Evolutionary conservation across 2,113 vertebrate genomes (phyloP), one percentile per base, ranked within the genome.

Genomic region (Okapia johnstoni): DNA sequence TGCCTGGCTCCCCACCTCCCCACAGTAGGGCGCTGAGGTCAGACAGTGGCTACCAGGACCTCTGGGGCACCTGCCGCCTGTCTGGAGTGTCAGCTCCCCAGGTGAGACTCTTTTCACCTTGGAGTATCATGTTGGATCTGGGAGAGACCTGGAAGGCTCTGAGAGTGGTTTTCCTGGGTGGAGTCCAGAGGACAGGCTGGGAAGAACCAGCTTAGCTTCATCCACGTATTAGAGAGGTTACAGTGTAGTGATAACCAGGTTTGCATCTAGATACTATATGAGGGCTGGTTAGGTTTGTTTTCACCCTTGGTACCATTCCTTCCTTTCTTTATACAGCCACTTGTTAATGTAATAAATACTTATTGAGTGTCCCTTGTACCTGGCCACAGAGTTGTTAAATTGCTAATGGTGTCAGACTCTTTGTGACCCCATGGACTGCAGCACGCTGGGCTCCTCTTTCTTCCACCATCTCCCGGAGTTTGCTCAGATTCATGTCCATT

Each of bases 191-290:
- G 43, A 23, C 3, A 6, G 50, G 5, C 15, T 43, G 7, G 23
- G 26, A 85, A 84, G 21, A 70, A 60, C 11, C 66, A 73, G 40
- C 23, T 43, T 26, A 33, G 30, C 19, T 54, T 30, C 54, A 15
- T 30, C 10, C 19, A 0, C 0, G 2, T 52, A 21, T 6, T 14
- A 33, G 61, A 23, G 7, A 15, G 25, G 13, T 14, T 16, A 5
- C 1, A 43, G 14, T 26, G 36, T 15, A 1, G 3, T 26, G 17
- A 70, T n/a, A 30, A 21, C 36, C 52, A 23, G 36, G 15, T 66
- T 15, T 66, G 33, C 17, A 0, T 15, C 16, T 30, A 43, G 40
- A 61, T 30, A 2, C n/a, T 9, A 0, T 5, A 4, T 5, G 23
- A 54, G 36, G 43, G 30, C 10, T 21, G 0, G 1, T 54, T 30